Percentiles rank a stretch among this genome's conserved stretches.
Evolutionary conservation across 2,797 vertebrate genomes (phyloP).

Genomic region (Anableps anableps): DNA sequence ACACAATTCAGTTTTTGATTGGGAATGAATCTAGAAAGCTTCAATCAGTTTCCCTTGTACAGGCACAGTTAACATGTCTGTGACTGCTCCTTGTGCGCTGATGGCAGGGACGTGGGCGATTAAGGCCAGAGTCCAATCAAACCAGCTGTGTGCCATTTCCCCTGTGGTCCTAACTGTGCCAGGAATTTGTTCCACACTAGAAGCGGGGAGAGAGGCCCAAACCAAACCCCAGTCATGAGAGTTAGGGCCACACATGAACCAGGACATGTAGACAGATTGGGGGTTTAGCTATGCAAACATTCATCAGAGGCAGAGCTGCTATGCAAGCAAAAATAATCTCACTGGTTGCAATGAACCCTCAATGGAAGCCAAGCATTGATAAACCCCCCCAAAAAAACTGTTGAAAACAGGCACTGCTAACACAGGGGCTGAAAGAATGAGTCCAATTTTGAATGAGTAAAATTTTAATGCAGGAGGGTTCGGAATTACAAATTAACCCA

Average conservation of each 20-base stretch:
- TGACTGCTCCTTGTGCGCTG: constrained; percentile 73
- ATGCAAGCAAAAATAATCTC: constrained; percentile 74
- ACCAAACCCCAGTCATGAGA: constrained; percentile 64
- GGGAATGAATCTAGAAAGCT: constrained; percentile 61
- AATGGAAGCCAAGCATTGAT: constrained; percentile 47
- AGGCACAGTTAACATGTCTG: constrained; percentile 69
- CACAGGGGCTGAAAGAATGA: constrained; percentile 36
- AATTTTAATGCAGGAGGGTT: constrained; percentile 15
- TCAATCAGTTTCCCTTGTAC: constrained; percentile 79
- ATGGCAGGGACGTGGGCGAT: constrained; percentile 71
- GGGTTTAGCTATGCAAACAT: constrained; percentile 69
- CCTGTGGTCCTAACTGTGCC: constrained; percentile 57
- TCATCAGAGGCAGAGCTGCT: constrained; percentile 64
- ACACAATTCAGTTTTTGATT: constrained; percentile 60
- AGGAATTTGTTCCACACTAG: constrained; percentile 68
- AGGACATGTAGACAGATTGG: constrained; percentile 67
- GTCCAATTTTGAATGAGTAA: constrained; percentile 21
- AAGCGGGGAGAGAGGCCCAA: constrained; percentile 43
- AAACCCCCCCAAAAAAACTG: constrained; percentile 21
- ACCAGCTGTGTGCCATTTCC: constrained; percentile 74
- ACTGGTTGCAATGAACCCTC: constrained; percentile 66
- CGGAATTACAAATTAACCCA: constrained; percentile 1
- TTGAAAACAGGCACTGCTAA: constrained; percentile 28
- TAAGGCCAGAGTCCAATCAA: constrained; percentile 75
- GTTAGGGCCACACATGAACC: constrained; percentile 71